Conservation (phyloP, 1,140 invertebrate species). For the Orius insidiosus region DNA sequence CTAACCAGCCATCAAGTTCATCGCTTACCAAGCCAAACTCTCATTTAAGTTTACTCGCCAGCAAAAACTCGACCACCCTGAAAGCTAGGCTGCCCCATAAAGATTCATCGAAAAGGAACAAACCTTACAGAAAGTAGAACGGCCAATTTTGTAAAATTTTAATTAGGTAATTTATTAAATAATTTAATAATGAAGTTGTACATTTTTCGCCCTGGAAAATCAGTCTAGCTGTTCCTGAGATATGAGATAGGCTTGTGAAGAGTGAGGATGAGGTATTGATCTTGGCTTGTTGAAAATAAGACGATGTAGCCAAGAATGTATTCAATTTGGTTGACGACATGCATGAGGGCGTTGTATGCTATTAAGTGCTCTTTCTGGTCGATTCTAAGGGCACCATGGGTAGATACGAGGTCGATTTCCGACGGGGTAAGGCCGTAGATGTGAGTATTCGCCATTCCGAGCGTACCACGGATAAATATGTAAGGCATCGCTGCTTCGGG, state of each 20-base stretch:
- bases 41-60: too few relatives aligned
- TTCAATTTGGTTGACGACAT: conserved; percentile 21
- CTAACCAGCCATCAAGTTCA: conserved; percentile 3
- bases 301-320: conserved; percentile 20
- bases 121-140: too few relatives aligned
- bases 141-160: too few relatives aligned
- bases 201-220: too few relatives aligned
- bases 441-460: conserved; percentile 21
- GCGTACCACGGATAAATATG: conserved; percentile 18
- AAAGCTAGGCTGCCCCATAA: too few relatives aligned
- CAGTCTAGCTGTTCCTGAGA: too few relatives aligned
- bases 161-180: too few relatives aligned
- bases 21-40: too few relatives aligned
- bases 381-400: background rate
- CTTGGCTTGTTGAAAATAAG: conserved; percentile 17
- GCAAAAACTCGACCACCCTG: too few relatives aligned
- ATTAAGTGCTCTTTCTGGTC: conserved; percentile 20
- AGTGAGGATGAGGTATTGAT: conserved; percentile 20
- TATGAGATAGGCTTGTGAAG: conserved; percentile 13
- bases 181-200: too few relatives aligned
- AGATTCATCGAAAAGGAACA: too few relatives aligned
- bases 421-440: conserved; percentile 18
- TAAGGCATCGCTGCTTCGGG: too few relatives aligned
- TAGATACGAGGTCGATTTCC: conserved; percentile 11
- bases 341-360: conserved; percentile 21